Base-by-base conservation (phyloP, 2,113 vertebrate genomes). In the Chaetodon trifascialis region DNA sequence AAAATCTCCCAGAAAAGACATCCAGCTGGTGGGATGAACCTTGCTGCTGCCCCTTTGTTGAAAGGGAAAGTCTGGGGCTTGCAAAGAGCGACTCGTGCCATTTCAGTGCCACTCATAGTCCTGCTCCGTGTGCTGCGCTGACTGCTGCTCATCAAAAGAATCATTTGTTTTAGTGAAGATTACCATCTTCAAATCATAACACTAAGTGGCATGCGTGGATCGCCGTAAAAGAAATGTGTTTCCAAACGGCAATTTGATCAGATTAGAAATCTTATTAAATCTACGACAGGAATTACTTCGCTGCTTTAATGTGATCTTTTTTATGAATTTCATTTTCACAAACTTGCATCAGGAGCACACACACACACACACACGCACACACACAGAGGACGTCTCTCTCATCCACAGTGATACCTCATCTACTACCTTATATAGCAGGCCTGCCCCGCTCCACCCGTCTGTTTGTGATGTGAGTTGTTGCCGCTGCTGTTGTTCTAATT, bases 401-500 rank as follows among this genome's bases (percentile, higher is more conserved):
- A 19, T 56, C 47, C 23, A 14, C 38, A 11, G 36, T 23, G 23
- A 76, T 55, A 52, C 72, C 77, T 87, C 69, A 73, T 85, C 75
- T 89, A 71, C 42, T 25, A 21, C 72, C 68, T 60, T 74, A 65
- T 80, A 56, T 3, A 75, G 68, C 51, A 52, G 80, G 65, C n/a
- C 79, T 42, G 25, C 62, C 77, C 75, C 73, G 2, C 72, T 67
- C 75, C 81, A n/a, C 38, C 80, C 58, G 47, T 42, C 59, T 81
- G 52, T 81, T 67, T 70, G 65, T 49, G 84, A 76, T 77, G 59
- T 11, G 55, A 58, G 81, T 58, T 68, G 82, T 76, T 88, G 68
- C 62, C 34, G 5, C 79, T 40, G 72, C 60, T 73, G 84, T 79
- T 85, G 73, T 84, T 85, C 78, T 90, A 90, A 90, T 88, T 90